Evolutionary conservation across 2,113 vertebrate species (phyloP), one percentile per base, ranked within the genome.

Genomic region (Gymnorhina tibicen): DNA sequence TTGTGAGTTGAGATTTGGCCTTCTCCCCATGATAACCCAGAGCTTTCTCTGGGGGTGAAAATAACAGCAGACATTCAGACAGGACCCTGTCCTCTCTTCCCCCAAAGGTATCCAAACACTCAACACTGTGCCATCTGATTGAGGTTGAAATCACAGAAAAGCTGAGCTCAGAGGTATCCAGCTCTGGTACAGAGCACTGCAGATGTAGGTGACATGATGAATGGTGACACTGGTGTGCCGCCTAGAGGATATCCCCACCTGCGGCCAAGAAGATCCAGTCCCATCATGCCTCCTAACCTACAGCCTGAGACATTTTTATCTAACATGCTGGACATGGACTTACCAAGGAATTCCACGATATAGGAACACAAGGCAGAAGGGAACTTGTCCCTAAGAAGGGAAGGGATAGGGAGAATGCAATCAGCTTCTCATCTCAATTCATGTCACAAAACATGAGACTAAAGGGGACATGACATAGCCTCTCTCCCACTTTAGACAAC

Each of bases 181-280:
- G 26, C 21, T 64, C 30, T 60, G 68, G 19, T 22, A 60, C 2
- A 56, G 59, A 66, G 9, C 52, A 82, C 39, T 4, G 2, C 14
- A 75, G 42, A 35, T 16, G 23, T 14, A 27, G 11, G 18, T 42
- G 89, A 28, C 18, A 11, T 35, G 46, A 68, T 18, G 50, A 74
- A 46, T 0, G 0, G 32, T 39, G 62, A 30, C 47, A 49, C 5
- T 28, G 56, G 13, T 59, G 64, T 42, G 10, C 47, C 68, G 26
- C 39, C 35, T n/a, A 32, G 11, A 82, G 27, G 21, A 6, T 67
- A 63, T 50, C 3, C 9, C 10, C 7, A 1, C 8, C 23, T 56
- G 23, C 0, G 0, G 27, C 44, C 42, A 44, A 56, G 35, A 84
- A 33, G 9, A 42, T 24, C 5, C 5, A 30, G 7, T 75, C 16